Evolutionary conservation across 2,888 invertebrate species (phyloP).

Genomic region (Meghimatium bilineatum): DNA sequence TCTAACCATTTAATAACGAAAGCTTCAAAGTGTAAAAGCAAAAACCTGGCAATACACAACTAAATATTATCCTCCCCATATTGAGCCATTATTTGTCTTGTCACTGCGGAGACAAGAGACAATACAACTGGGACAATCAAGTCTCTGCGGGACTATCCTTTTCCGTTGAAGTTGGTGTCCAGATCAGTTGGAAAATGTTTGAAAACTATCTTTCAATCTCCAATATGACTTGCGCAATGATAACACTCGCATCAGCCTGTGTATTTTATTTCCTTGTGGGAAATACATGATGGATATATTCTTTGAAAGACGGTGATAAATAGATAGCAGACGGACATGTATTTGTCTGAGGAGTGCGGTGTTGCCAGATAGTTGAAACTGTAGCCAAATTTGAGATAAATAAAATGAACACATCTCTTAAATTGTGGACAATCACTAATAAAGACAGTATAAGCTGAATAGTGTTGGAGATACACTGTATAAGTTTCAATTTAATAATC

Average conservation of each 20-base stretch:
- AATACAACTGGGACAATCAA: not conserved
- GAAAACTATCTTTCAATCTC: not conserved
- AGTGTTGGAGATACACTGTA: too few species aligned
- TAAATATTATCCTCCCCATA: not conserved
- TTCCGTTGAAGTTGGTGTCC: not conserved
- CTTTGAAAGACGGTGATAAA: not conserved
- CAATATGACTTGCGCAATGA: not conserved
- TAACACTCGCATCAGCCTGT: not conserved
- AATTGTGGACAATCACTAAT: too few species aligned
- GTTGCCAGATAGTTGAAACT: too few species aligned
- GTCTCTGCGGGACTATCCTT: not conserved
- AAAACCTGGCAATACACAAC: not conserved
- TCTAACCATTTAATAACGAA: too few species aligned
- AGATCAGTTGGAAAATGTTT: not conserved
- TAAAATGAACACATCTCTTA: too few species aligned
- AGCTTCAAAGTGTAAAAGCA: too few species aligned
- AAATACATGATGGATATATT: conserved; percentile 7
- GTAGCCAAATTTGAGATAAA: too few species aligned
- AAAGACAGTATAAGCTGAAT: too few species aligned
- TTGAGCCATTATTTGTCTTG: not conserved
- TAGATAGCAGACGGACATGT: not conserved
- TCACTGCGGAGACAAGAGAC: too few species aligned
- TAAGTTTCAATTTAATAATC: too few species aligned
- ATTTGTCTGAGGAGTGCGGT: too few species aligned
- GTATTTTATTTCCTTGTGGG: conserved; percentile 11